Conservation (phyloP, 2,888 invertebrate genomes). For the Aspidiotus destructor region DNA sequence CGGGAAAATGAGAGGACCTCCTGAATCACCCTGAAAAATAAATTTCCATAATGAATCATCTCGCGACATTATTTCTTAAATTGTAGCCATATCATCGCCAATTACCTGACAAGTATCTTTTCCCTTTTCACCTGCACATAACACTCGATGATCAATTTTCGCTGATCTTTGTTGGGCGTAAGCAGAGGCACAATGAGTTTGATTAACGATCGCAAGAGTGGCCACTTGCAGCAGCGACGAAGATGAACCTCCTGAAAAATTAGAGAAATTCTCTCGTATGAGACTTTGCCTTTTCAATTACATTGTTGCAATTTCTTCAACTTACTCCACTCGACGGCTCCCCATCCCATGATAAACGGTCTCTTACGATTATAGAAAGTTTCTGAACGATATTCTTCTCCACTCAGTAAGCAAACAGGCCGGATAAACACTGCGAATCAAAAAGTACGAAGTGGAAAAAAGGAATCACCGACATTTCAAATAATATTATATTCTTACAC, state of each 20-base stretch:
- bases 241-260: constrained; percentile 5
- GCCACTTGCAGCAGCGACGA: constrained; percentile 23
- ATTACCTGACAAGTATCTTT: constrained; percentile 31
- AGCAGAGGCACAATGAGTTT: constrained; percentile 8
- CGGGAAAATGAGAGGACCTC: constrained; percentile 15
- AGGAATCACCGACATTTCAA: background rate
- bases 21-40: constrained; percentile 19
- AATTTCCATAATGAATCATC: background rate
- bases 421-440: constrained; percentile 20
- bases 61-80: background rate
- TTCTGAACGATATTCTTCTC: constrained; percentile 11
- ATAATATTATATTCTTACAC: background rate
- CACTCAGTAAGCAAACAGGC: constrained; percentile 28
- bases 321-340: constrained; percentile 15
- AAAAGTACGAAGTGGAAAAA: background rate
- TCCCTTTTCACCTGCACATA: constrained; percentile 31
- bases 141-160: constrained; percentile 22
- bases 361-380: constrained; percentile 12
- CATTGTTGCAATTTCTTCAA: too few species aligned
- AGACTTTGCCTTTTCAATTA: too few species aligned
- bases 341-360: constrained; percentile 27
- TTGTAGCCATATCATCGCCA: too few species aligned
- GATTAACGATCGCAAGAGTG: constrained; percentile 10
- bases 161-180: constrained; percentile 1
- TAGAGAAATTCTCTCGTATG: too few species aligned